Evolutionary conservation across 2,797 vertebrate genomes (phyloP).

Genomic region (Zenarchopterus dispar): DNA sequence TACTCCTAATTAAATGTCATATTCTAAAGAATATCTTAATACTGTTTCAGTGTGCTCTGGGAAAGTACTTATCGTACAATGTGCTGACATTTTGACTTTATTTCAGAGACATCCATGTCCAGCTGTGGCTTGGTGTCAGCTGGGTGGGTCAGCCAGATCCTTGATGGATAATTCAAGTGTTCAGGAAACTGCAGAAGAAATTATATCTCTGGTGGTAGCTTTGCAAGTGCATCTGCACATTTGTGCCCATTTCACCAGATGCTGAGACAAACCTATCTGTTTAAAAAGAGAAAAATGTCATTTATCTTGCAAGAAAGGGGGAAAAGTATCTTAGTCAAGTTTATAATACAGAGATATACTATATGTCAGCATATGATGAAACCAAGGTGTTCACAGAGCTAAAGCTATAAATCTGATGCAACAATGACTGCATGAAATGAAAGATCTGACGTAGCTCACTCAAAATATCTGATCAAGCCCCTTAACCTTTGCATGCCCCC

Average conservation of each 20-base stretch:
- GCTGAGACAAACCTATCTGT: neutral
- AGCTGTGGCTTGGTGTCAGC: conserved; percentile 20
- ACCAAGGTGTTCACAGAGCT: neutral
- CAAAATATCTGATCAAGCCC: too few species aligned
- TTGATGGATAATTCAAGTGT: conserved; percentile 33
- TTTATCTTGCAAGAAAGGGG: neutral
- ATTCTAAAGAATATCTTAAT: neutral
- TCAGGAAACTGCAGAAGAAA: conserved; percentile 33
- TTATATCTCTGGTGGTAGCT: conserved; percentile 9
- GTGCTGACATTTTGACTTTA: conserved; percentile 23
- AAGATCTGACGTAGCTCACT: too few species aligned
- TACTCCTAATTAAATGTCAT: neutral
- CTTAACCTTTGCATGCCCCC: too few species aligned
- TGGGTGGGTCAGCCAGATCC: conserved; percentile 34
- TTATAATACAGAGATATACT: neutral
- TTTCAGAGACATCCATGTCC: conserved; percentile 28
- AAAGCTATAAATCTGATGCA: too few species aligned
- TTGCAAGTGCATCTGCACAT: conserved; percentile 15
- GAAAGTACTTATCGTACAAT: conserved; percentile 1
- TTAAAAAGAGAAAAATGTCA: neutral
- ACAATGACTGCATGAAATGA: too few species aligned
- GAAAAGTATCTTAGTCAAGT: neutral
- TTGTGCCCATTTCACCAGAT: conserved; percentile 2
- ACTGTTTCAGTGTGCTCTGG: neutral
- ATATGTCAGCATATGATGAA: neutral